Percentiles rank a stretch among this genome's conserved stretches.
phyloP scores from a whole-genome alignment of 2,113 vertebrate species.

The Myotis brandtii region DNA sequence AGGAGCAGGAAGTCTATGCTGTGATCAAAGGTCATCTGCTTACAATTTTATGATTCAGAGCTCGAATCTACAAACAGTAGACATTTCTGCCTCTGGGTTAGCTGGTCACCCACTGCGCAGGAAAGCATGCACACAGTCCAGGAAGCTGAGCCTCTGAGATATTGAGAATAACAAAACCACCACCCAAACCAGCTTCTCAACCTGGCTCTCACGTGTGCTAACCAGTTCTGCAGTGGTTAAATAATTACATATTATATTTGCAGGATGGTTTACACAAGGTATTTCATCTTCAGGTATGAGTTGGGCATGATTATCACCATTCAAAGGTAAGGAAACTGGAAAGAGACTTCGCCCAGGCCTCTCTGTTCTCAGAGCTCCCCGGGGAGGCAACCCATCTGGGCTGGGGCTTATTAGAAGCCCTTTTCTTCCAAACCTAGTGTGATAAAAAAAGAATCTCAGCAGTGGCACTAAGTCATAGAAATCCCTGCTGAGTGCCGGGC shows the following conservation, averaged over 20 bases:
- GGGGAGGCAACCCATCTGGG: neutral
- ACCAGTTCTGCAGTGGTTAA: neutral
- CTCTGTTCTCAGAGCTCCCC: neutral
- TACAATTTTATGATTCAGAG: neutral
- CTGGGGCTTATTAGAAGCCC: neutral
- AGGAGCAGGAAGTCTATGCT: neutral
- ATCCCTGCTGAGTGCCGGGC: neutral
- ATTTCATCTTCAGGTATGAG: neutral
- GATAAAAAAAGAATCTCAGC: neutral
- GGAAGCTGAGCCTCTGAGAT: neutral
- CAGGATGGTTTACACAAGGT: neutral
- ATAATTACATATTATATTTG: neutral
- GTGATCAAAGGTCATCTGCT: neutral
- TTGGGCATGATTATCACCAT: neutral
- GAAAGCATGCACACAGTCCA: neutral
- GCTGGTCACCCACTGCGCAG: neutral
- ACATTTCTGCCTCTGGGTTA: neutral
- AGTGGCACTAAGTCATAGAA: rapidly evolving
- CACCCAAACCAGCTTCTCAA: neutral
- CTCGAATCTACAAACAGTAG: neutral
- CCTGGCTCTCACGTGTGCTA: neutral
- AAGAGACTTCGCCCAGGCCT: neutral
- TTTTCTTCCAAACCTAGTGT: neutral
- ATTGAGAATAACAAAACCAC: neutral
- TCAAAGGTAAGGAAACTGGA: neutral